Conservation (phyloP, 2,888 invertebrate genomes). For the Zhengitettix transpicula region DNA sequence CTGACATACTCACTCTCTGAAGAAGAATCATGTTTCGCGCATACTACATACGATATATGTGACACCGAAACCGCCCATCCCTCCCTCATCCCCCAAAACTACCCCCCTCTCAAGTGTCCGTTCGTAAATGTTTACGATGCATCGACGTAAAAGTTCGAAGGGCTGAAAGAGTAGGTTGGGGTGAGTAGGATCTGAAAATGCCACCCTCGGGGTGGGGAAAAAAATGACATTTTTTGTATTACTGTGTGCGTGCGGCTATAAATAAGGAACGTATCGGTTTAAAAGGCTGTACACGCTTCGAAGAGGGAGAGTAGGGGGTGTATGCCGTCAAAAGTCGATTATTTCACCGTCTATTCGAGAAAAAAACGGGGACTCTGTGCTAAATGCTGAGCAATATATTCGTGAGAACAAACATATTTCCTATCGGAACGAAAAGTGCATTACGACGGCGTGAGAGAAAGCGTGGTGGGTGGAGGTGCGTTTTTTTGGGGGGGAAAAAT, state of each 20-base stretch:
- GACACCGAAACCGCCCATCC: no score
- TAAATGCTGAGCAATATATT: neutral
- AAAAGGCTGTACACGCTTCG: no score
- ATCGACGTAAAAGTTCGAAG: neutral
- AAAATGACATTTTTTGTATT: neutral
- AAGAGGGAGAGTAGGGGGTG: neutral
- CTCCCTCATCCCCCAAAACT: no score
- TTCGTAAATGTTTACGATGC: no score
- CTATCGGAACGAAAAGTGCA: neutral
- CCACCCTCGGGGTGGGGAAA: neutral
- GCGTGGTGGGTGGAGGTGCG: neutral
- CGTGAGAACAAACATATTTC: neutral
- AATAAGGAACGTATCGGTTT: neutral
- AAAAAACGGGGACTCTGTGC: neutral
- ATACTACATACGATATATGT: no score
- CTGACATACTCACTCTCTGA: no score
- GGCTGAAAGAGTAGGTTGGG: neutral
- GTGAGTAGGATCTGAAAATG: neutral
- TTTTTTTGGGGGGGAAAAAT: no score
- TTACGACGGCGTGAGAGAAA: neutral
- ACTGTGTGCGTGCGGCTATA: neutral
- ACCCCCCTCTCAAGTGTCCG: no score
- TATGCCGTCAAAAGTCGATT: neutral
- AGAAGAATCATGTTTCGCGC: no score
- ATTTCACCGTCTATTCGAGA: neutral